Conservation (phyloP, 2,113 vertebrate genomes). For the Parus major region DNA sequence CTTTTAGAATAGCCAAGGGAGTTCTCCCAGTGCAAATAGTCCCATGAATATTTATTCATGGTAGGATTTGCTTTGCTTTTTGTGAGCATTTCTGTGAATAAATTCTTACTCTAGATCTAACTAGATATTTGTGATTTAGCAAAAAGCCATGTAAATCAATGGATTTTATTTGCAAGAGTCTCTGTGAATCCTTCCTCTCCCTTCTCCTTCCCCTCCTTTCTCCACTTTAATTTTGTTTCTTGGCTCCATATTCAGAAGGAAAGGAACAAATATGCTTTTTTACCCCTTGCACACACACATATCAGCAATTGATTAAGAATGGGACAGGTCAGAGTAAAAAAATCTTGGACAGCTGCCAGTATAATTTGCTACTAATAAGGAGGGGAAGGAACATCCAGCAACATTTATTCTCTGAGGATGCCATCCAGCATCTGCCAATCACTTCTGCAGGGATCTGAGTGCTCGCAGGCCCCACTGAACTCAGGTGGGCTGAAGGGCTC, state of each 20-base stretch:
- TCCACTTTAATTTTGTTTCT: background rate
- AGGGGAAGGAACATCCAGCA: constrained; percentile 29
- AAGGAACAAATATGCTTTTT: background rate
- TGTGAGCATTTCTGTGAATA: constrained; percentile 30
- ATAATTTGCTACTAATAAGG: constrained; percentile 53
- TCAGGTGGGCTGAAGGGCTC: constrained; percentile 45
- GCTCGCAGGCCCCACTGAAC: background rate
- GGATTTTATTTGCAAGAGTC: constrained; percentile 24
- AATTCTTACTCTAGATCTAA: constrained; percentile 14
- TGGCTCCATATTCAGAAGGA: background rate
- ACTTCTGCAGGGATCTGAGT: constrained; percentile 26
- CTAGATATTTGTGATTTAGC: constrained; percentile 17
- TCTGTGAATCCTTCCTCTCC: background rate
- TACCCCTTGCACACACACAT: background rate
- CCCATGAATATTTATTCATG: constrained; percentile 58
- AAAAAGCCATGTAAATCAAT: constrained; percentile 10
- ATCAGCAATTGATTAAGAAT: constrained; percentile 29
- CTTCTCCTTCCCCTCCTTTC: accelerated
- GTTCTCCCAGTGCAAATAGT: constrained; percentile 15
- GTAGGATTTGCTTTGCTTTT: constrained; percentile 48
- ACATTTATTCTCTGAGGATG: constrained; percentile 28
- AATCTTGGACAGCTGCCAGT: constrained; percentile 29
- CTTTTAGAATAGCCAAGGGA: constrained; percentile 38
- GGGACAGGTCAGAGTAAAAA: constrained; percentile 14
- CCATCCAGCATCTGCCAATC: constrained; percentile 40